phyloP scores from a whole-genome alignment of 2,113 vertebrate genomes.

The Charadrius vociferus region DNA sequence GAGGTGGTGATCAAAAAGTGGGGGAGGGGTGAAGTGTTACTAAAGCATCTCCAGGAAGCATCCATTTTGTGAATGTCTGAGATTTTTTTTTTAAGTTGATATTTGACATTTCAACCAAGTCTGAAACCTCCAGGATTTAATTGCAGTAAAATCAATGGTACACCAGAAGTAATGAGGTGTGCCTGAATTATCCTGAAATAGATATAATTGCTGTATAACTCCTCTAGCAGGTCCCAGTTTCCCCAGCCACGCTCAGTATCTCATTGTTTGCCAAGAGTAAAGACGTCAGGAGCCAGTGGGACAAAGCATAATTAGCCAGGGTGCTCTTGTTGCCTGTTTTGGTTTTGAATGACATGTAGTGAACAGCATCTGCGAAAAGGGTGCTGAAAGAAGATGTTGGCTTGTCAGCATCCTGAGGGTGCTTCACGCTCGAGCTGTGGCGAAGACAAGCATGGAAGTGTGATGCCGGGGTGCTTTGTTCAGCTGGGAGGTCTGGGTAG shows the following conservation, averaged over 20 bases:
- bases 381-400: background rate
- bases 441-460: background rate
- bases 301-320: constrained; percentile 38
- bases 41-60: background rate
- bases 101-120: constrained; percentile 31
- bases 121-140: constrained; percentile 35
- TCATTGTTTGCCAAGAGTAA: constrained; percentile 51
- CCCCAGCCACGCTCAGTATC: constrained; percentile 19
- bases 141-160: constrained; percentile 31
- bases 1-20: background rate
- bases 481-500: background rate
- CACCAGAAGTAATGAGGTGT: constrained; percentile 5
- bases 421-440: background rate
- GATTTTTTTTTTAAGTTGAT: background rate
- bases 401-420: background rate
- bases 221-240: constrained; percentile 2
- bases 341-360: constrained; percentile 10
- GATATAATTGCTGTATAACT: constrained; percentile 31
- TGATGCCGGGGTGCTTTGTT: background rate
- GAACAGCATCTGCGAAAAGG: background rate
- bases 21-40: background rate
- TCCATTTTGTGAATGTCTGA: background rate
- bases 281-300: constrained; percentile 18
- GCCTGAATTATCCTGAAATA: constrained; percentile 55
- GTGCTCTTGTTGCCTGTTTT: constrained; percentile 17